Base-by-base conservation (phyloP, 2,797 vertebrate species). In the Ptychobarbus kaznakovi region DNA sequence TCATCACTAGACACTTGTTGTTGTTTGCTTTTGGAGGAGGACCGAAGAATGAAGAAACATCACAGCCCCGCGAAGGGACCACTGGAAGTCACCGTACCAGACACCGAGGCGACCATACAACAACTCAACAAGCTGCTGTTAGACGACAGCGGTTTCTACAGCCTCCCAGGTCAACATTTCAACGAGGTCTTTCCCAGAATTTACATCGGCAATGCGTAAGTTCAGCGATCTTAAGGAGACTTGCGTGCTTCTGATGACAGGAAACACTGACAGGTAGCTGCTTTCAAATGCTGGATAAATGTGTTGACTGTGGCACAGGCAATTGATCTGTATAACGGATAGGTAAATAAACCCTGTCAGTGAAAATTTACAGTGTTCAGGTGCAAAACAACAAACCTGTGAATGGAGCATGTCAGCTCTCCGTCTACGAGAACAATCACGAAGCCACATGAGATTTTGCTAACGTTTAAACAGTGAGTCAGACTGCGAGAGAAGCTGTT, bases 121-220 rank as follows among this genome's bases (percentile, higher is more conserved):
- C 96, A 97, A 85, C 97, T 99, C 83, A 98, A 98, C 94, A 97
- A 98, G 91, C 95, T 99, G 6, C 93, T 99, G 86, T 96, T 97
- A 0, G 93, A 98, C 86, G 95, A 95, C 84, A 97, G 96, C 93
- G 97, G 97, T 88, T 97, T 96, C 88, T 99, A 99, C 95, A 97
- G 96, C 92, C 93, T 98, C 2, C 98, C 98, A 22, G 97, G 96
- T 77, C 96, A 98, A 77, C 97, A 99, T 90, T 98, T 96, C 95
- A 97, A 98, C 94, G 97, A 99, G 95, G 97, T 99, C 89, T 96
- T 93, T 92, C 97, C 97, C 81, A 93, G 96, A 88, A 96, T 99
- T 91, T 98, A 96, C 95, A 93, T 99, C 93, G 98, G 98, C 82
- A 98, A 99, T 94, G 97, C 97, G 98, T 99, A 94, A 99, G 98